Percentiles rank a stretch among this genome's conserved stretches.
These are phyloP conservation scores for Dryadula phaetusa DNA, from an alignment of 2,888 invertebrate species.

Conservation along the genomic window DNA sequence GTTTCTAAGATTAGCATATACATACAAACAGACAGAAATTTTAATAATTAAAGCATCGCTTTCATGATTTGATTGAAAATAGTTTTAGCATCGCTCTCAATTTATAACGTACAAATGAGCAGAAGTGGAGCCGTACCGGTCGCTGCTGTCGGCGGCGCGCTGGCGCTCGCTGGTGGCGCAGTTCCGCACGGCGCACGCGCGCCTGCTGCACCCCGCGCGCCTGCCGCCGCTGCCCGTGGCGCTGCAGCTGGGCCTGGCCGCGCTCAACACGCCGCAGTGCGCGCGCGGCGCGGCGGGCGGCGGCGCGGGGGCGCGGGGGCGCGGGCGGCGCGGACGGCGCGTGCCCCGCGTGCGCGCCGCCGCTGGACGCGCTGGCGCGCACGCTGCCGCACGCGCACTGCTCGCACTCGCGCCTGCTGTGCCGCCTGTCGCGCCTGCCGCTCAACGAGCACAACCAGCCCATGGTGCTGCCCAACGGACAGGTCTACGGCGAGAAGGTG, in stretches of 20 bases:
- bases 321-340: conserved; percentile 78
- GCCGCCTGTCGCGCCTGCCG: conserved; percentile 94
- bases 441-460: conserved; percentile 99
- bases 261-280: conserved; percentile 94
- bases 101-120: conserved; percentile 12
- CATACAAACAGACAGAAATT: too few relatives aligned
- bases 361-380: conserved; percentile 93
- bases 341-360: conserved; percentile 96
- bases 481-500: conserved; percentile 97
- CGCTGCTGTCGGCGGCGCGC: conserved; percentile 86
- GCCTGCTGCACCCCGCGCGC: conserved; percentile 95
- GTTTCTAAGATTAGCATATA: too few relatives aligned
- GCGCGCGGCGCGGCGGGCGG: conserved; percentile 76
- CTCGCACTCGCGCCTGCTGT: conserved; percentile 97
- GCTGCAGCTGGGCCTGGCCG: conserved; percentile 95
- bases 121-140: conserved; percentile 89
- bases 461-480: conserved; percentile 99
- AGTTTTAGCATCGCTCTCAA: neutral
- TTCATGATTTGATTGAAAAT: neutral
- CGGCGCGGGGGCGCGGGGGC: conserved; percentile 72
- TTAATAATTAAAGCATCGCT: neutral
- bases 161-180: conserved; percentile 95
- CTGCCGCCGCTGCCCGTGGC: conserved; percentile 96
- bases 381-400: conserved; percentile 97
- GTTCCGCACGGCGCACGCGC: conserved; percentile 97